Evolutionary conservation across 2,797 vertebrate genomes (phyloP), one percentile per base, ranked within the genome.

Genomic region (Falco peregrinus): DNA sequence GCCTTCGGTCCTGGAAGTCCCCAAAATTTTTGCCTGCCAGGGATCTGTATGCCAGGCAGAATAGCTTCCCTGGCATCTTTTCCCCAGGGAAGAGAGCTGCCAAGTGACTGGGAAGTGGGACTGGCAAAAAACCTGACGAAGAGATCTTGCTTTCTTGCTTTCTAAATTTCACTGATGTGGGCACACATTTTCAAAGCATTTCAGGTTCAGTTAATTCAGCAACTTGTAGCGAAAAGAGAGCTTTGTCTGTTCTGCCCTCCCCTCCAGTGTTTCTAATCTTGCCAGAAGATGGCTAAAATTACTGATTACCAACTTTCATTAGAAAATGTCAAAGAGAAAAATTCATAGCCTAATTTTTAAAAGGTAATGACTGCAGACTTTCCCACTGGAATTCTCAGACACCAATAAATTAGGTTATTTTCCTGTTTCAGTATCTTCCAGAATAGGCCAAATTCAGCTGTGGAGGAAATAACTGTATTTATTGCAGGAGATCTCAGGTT

Each of bases 351-450:
- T 92, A 35, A 78, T 90, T 95, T 96, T 92, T 89, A 64, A 89
- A 94, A 95, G 78, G 75, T 81, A 89, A 80, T 75, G 48, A 75
- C 50, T 87, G 33, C 88, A 90, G 77, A 91, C 50, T 80, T 80
- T 87, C 79, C 90, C 61, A n/a, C 47, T 18, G 60, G 84, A 70
- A 22, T 71, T 25, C 39, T 85, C 53, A 33, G 60, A 60, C 9
- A 28, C 45, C 53, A 80, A 77, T 64, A 93, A 96, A 93, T 92
- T 50, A 68, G 78, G 92, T 95, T 94, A 93, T 91, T 92, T 94
- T 91, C 25, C 47, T 78, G 33, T 64, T 89, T 91, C 84, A 85
- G 4, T 65, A 37, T 83, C n/a, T 87, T 87, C 43, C n/a, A 61
- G 93, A 95, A 83, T 74, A 95, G 69, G 87, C 47, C 78, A 84